Percentiles rank a stretch among this genome's conserved stretches.
phyloP scores from a whole-genome alignment of 2,113 vertebrate genomes.

The Panthera leo region DNA sequence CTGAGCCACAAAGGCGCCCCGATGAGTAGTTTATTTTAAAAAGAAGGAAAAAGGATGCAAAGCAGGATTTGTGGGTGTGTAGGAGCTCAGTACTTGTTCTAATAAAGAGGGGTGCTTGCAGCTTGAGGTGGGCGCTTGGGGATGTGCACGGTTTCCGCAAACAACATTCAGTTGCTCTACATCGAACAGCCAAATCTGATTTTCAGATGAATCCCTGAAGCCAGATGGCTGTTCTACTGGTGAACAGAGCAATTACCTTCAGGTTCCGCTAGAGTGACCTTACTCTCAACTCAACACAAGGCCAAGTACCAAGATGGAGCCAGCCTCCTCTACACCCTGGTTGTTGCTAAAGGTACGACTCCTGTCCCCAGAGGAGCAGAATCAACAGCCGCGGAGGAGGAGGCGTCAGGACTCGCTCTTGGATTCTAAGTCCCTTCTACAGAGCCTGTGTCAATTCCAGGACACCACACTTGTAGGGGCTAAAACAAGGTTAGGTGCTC shows the following conservation, averaged over 20 bases:
- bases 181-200: neutral
- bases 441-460: neutral
- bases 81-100: neutral
- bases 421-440: neutral
- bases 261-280: neutral
- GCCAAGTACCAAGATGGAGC: neutral
- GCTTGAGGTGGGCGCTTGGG: neutral
- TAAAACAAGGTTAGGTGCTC: neutral
- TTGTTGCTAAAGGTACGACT: neutral
- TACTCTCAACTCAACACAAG: neutral
- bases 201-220: neutral
- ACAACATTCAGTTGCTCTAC: neutral
- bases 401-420: neutral
- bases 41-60: neutral
- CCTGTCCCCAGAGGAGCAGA: neutral
- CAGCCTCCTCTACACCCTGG: accelerated
- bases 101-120: neutral
- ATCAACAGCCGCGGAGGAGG: constrained; percentile 30
- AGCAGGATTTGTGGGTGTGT: neutral
- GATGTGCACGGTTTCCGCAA: accelerated
- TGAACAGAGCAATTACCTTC: constrained; percentile 37
- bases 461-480: neutral
- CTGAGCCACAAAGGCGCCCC: no score
- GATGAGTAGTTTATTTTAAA: neutral
- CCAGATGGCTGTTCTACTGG: constrained; percentile 7